Percentiles rank a stretch among this genome's conserved stretches.
Conservation (phyloP, 2,113 vertebrate species). For the Phasianus colchicus region DNA sequence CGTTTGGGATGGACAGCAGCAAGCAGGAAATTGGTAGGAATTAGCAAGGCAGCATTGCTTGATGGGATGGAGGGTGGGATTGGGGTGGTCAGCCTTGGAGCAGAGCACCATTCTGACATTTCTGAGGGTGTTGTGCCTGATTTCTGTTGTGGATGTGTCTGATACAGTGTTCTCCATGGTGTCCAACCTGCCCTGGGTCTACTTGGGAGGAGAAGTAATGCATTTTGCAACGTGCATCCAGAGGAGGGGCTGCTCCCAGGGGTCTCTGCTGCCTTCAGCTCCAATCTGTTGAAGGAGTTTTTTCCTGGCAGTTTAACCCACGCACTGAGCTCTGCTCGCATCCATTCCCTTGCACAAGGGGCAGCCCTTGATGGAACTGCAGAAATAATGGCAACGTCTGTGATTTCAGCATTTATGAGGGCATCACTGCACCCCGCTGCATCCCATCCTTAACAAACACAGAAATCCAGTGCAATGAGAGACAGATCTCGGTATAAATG, state of each 20-base stretch:
- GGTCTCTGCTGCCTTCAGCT: not conserved
- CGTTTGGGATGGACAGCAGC: not conserved
- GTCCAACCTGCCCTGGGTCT: accelerated
- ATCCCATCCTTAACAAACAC: not conserved
- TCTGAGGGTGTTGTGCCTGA: not conserved
- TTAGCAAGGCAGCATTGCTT: not conserved
- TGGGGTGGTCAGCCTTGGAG: not conserved
- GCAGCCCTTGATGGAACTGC: not conserved
- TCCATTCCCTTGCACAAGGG: accelerated
- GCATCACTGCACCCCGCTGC: accelerated
- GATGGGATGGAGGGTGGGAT: not conserved
- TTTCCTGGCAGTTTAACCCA: not conserved
- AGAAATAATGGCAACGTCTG: not conserved
- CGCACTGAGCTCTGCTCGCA: accelerated
- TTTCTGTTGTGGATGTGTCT: not conserved
- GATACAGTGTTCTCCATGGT: accelerated
- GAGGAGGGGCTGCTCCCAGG: not conserved
- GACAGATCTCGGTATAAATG: accelerated
- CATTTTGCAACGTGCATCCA: accelerated
- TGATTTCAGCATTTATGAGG: not conserved
- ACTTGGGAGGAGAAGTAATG: not conserved
- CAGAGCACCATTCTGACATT: not conserved
- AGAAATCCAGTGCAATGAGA: accelerated
- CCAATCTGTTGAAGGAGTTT: accelerated
- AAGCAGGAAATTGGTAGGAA: not conserved